Evolutionary conservation across 2,113 vertebrate species (phyloP).

Genomic region (Anarrhichthys ocellatus): DNA sequence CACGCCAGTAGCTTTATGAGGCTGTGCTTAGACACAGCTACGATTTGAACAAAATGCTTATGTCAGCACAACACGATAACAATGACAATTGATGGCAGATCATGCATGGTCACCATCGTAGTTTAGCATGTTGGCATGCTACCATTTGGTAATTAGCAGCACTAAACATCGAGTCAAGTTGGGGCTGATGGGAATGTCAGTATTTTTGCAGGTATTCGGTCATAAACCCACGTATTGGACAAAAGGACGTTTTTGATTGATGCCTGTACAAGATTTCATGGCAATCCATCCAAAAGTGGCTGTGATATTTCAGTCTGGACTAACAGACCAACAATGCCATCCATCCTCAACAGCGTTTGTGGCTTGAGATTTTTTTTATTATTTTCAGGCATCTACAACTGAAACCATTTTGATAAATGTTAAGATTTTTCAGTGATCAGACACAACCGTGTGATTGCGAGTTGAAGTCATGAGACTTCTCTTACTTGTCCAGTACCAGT

Average conservation of each 20-base stretch:
- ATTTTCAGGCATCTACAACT: background rate
- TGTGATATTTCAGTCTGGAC: background rate
- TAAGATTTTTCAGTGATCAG: background rate
- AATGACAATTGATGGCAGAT: background rate
- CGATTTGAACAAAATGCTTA: background rate
- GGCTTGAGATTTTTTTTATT: background rate
- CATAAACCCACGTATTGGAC: background rate
- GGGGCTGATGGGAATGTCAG: background rate
- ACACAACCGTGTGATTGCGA: background rate
- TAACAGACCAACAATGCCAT: background rate
- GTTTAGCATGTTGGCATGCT: slow-evolving; percentile 15
- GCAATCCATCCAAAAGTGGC: background rate
- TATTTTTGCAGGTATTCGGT: background rate
- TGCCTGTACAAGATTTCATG: background rate
- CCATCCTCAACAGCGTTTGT: background rate
- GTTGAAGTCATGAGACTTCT: background rate
- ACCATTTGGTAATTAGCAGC: background rate
- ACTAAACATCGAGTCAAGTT: background rate
- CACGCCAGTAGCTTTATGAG: background rate
- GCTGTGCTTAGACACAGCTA: background rate
- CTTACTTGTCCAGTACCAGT: slow-evolving; percentile 67
- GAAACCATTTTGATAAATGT: background rate
- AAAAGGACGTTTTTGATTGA: background rate
- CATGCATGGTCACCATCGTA: background rate
- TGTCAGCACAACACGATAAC: background rate